phyloP scores from a whole-genome alignment of 2,113 vertebrate genomes.

The Aleadryas rufinucha region DNA sequence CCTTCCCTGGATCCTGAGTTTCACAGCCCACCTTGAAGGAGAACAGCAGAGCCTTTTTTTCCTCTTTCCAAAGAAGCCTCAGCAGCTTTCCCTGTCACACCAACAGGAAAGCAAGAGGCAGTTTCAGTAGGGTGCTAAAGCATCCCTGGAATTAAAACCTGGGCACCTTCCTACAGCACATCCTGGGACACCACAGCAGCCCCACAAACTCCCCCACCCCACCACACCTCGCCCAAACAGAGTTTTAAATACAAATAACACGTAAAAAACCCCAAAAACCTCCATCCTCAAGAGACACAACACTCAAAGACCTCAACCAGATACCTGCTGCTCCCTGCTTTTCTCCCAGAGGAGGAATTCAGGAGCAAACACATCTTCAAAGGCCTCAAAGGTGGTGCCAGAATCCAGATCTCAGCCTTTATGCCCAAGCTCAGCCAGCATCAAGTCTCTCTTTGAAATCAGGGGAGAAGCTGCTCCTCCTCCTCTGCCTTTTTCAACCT shows the following conservation, averaged over 20 bases:
- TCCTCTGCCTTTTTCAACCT: background rate
- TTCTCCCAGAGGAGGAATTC: background rate
- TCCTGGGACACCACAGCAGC: background rate
- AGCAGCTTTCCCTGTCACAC: background rate
- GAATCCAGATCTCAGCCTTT: background rate
- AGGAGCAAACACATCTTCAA: background rate
- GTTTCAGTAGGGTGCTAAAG: background rate
- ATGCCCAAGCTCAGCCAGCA: background rate
- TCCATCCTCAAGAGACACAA: background rate
- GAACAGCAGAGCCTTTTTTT: background rate
- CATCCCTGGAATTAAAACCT: background rate
- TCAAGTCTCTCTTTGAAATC: background rate
- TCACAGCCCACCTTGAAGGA: background rate
- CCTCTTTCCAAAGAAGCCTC: background rate
- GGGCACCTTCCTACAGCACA: background rate
- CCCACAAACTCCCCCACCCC: background rate
- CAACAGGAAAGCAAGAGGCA: background rate
- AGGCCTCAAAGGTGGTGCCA: background rate
- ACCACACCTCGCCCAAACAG: background rate
- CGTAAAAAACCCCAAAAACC: rapidly evolving
- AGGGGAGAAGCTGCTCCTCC: background rate
- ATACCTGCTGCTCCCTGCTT: background rate
- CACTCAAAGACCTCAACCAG: background rate
- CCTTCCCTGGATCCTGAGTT: background rate
- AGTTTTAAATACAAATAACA: background rate